A percentile compares a stretch with the other conserved stretches of the same genome.
Conservation (phyloP, 2,797 vertebrate species). For the Arremon brunneinucha region DNA sequence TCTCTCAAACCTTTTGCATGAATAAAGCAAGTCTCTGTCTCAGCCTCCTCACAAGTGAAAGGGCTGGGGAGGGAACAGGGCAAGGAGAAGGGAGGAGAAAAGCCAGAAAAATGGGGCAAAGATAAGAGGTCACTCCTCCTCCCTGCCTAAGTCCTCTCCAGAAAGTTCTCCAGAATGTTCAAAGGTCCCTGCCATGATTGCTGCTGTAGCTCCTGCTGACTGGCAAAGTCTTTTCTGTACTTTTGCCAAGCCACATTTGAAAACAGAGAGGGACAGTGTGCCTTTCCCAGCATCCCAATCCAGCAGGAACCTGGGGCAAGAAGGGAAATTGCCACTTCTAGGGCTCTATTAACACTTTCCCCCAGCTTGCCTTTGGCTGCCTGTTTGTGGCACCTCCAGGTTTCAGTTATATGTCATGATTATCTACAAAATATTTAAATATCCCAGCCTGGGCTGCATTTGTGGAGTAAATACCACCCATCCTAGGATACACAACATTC, state of each 20-base stretch:
- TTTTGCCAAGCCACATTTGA: neutral
- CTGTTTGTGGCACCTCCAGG: neutral
- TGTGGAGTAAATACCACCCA: neutral
- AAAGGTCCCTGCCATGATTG: slow-evolving; percentile 1
- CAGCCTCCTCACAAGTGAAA: neutral
- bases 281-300: neutral
- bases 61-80: neutral
- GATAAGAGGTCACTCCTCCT: neutral
- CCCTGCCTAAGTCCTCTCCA: neutral
- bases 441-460: neutral
- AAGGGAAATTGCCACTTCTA: neutral
- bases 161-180: neutral
- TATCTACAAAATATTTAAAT: neutral
- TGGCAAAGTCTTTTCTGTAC: neutral
- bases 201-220: neutral
- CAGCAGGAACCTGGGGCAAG: neutral
- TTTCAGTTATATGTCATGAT: neutral
- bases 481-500: neutral
- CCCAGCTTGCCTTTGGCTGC: too few relatives aligned
- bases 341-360: neutral
- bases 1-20: neutral
- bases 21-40: neutral
- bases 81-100: neutral
- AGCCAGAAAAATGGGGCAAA: neutral
- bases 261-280: neutral